Evolutionary conservation across 2,888 invertebrate genomes (phyloP).

Genomic region (Xestia ashworthii): DNA sequence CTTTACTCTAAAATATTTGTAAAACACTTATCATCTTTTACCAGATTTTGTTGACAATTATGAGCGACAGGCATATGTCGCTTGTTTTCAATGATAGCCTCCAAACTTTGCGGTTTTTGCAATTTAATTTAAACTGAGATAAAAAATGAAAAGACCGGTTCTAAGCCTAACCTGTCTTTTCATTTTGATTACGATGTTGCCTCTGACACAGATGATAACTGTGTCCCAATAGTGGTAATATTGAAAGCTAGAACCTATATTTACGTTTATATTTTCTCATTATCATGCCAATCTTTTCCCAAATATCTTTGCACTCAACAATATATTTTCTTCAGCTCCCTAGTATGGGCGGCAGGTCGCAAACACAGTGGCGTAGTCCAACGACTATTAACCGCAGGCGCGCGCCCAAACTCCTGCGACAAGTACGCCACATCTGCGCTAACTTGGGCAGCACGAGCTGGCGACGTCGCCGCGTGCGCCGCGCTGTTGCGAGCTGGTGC

Average conservation of each 20-base stretch:
- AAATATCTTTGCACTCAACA: not conserved
- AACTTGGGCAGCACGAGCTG: constrained; percentile 98
- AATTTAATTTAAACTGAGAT: not conserved
- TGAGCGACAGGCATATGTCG: not conserved
- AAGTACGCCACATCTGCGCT: constrained; percentile 99
- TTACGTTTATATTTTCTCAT: not conserved
- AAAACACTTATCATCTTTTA: constrained; percentile 3
- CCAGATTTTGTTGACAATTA: not conserved
- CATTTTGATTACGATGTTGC: no score
- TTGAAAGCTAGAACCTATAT: not conserved
- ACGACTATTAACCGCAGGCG: constrained; percentile 95
- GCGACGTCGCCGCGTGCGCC: constrained; percentile 95
- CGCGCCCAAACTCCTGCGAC: constrained; percentile 98
- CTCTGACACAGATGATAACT: not conserved
- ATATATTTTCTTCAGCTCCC: constrained; percentile 90
- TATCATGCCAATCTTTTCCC: not conserved
- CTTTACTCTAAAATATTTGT: not conserved
- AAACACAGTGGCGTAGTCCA: constrained; percentile 96
- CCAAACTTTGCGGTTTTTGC: not conserved
- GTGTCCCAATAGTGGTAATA: not conserved
- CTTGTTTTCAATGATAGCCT: not conserved
- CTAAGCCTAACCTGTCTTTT: not conserved
- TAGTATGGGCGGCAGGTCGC: constrained; percentile 98
- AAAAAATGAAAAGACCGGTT: no score
- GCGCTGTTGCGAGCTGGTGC: constrained; percentile 96